Evolutionary conservation across 2,113 vertebrate genomes (phyloP), one percentile per base, ranked within the genome.

Genomic region (Cyprinodon variegatus): DNA sequence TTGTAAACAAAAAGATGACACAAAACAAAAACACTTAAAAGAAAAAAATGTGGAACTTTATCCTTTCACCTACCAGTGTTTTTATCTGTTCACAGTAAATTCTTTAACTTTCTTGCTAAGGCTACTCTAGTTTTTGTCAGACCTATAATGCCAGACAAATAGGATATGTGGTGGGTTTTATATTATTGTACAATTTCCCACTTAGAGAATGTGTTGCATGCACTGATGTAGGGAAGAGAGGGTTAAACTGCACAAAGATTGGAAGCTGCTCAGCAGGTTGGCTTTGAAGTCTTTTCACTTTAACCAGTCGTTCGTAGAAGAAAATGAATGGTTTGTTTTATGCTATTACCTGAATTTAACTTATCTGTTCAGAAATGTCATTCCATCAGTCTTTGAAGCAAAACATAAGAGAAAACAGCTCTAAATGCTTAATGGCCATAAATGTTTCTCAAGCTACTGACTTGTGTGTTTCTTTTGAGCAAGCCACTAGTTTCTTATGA

Each of bases 401-500:
- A 11, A 79, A 83, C 83, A 70, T 41, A 0, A 59, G 68, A 79
- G 71, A 85, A 84, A 84, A 74, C 61, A 70, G 71, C 43, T n/a
- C 57, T 74, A 69, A 84, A 86, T 79, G 46, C 67, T 76, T 78
- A 84, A 84, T 53, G 76, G 76, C 83, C 73, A 71, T 81, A 85
- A 86, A 80, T 61, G 67, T 83, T 76, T 72, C 57, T 75, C 29
- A 83, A 85, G 83, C 72, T 74, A 72, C 76, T 41, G 61, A 81
- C 61, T 75, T 77, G 41, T 57, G 5, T 76, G 73, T 83, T 90
- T 83, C 66, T 87, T 89, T 85, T 70, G 70, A 68, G 86, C 89
- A 84, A 86, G 76, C 75, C 81, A 78, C 79, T 83, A 77, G 74
- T 86, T 87, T 79, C 61, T 87, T 86, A 91, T 88, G 82, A 91